Conservation (phyloP, 2,888 invertebrate species). For the Habrosyne pyritoides region DNA sequence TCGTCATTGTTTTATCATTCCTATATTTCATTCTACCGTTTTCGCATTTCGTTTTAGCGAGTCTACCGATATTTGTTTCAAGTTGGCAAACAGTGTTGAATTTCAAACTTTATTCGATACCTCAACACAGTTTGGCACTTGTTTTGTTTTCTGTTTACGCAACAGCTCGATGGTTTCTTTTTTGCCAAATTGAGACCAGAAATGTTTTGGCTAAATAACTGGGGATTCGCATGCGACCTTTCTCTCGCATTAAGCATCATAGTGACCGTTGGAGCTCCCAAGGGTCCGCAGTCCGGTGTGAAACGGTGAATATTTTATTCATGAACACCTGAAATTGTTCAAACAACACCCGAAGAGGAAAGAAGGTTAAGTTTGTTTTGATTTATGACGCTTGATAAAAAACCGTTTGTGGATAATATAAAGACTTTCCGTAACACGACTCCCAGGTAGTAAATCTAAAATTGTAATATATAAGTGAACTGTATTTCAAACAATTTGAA, state of each 20-base stretch:
- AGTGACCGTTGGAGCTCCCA: slow-evolving; percentile 30
- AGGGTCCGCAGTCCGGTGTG: slow-evolving; percentile 29
- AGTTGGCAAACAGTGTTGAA: slow-evolving; percentile 17
- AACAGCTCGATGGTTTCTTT: slow-evolving; percentile 9
- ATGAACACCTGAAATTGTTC: slow-evolving; percentile 47
- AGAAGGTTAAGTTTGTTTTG: slow-evolving; percentile 13
- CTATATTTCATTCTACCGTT: not conserved
- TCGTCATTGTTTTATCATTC: not conserved
- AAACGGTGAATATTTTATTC: slow-evolving; percentile 56
- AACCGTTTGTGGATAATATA: not conserved
- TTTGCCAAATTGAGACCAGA: slow-evolving; percentile 5
- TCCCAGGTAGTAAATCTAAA: not conserved
- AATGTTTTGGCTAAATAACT: slow-evolving; percentile 6
- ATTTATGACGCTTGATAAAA: slow-evolving; percentile 9
- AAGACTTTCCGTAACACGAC: not conserved
- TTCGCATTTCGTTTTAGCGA: not conserved
- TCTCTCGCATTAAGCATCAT: slow-evolving; percentile 27
- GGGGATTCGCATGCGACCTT: slow-evolving; percentile 28
- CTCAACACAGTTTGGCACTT: slow-evolving; percentile 20
- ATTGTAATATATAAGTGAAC: not conserved
- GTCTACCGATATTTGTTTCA: slow-evolving; percentile 4
- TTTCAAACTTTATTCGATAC: slow-evolving; percentile 28
- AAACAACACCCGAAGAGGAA: slow-evolving; percentile 24
- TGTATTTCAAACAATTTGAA: not conserved
- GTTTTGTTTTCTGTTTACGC: slow-evolving; percentile 26